Evolutionary conservation across 2,888 invertebrate genomes (phyloP).

Genomic region (Laspeyria flexula): DNA sequence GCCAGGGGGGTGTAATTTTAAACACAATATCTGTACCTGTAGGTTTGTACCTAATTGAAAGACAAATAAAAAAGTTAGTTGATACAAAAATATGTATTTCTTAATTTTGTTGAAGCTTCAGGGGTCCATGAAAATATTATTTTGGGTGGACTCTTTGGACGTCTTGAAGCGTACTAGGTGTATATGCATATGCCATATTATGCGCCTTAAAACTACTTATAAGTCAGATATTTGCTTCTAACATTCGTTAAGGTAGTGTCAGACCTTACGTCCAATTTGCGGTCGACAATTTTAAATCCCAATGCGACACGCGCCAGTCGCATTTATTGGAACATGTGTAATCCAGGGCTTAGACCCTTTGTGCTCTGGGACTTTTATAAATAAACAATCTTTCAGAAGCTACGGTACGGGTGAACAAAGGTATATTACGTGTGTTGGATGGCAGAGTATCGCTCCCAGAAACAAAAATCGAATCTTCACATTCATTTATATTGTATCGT

Average conservation of each 20-base stretch:
- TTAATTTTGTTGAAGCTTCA: too few species aligned
- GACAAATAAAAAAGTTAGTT: too few species aligned
- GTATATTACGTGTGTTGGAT: neutral
- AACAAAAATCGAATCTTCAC: too few species aligned
- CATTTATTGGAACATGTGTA: slow-evolving; percentile 14
- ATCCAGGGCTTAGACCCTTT: slow-evolving; percentile 13
- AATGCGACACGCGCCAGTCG: slow-evolving; percentile 6
- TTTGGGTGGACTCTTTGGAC: too few species aligned
- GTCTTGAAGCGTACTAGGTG: too few species aligned
- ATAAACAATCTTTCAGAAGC: slow-evolving; percentile 1
- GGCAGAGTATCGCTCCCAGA: neutral
- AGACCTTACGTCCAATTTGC: slow-evolving; percentile 8
- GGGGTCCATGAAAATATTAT: too few species aligned
- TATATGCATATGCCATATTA: too few species aligned
- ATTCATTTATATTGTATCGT: too few species aligned
- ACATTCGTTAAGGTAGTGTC: slow-evolving; percentile 1
- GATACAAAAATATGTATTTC: too few species aligned
- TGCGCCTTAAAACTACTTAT: neutral
- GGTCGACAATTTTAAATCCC: slow-evolving; percentile 18
- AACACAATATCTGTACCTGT: too few species aligned
- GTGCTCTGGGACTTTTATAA: slow-evolving; percentile 2
- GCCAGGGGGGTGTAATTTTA: too few species aligned
- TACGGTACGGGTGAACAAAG: neutral
- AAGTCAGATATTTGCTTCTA: neutral
- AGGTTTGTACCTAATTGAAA: too few species aligned